A percentile compares a stretch with the other conserved stretches of the same genome.
Conservation (phyloP, 2,888 invertebrate species). For the Eulithis prunata region DNA sequence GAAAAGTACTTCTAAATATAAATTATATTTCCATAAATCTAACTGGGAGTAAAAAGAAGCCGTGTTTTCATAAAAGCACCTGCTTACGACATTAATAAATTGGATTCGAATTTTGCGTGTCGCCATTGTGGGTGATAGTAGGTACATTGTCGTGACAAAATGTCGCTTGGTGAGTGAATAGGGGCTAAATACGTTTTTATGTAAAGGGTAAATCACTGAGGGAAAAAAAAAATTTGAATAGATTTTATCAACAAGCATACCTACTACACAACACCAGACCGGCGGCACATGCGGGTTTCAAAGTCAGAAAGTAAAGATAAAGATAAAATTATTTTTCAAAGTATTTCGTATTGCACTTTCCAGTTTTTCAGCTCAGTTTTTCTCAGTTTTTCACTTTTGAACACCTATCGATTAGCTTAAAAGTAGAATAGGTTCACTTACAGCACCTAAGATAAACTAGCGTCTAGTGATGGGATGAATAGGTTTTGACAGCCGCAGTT, state of each 20-base stretch:
- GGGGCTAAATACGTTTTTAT: conserved; percentile 42
- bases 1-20: neutral
- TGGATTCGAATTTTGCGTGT: conserved; percentile 73
- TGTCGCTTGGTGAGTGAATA: conserved; percentile 56
- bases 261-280: too few relatives aligned
- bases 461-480: too few relatives aligned
- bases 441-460: too few relatives aligned
- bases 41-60: conserved; percentile 23
- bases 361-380: too few relatives aligned
- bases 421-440: too few relatives aligned
- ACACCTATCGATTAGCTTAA: too few relatives aligned
- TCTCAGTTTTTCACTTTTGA: too few relatives aligned
- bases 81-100: conserved; percentile 54
- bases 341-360: too few relatives aligned
- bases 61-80: conserved; percentile 27
- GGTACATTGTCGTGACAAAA: conserved; percentile 62
- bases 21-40: neutral
- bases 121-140: conserved; percentile 63
- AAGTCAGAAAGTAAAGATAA: too few relatives aligned
- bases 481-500: conserved; percentile 1
- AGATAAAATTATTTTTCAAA: too few relatives aligned
- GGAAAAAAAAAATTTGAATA: neutral
- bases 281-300: too few relatives aligned
- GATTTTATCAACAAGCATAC: too few relatives aligned
- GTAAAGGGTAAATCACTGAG: conserved; percentile 5